Conservation (phyloP, 2,797 vertebrate species). For the Falco rusticolus region DNA sequence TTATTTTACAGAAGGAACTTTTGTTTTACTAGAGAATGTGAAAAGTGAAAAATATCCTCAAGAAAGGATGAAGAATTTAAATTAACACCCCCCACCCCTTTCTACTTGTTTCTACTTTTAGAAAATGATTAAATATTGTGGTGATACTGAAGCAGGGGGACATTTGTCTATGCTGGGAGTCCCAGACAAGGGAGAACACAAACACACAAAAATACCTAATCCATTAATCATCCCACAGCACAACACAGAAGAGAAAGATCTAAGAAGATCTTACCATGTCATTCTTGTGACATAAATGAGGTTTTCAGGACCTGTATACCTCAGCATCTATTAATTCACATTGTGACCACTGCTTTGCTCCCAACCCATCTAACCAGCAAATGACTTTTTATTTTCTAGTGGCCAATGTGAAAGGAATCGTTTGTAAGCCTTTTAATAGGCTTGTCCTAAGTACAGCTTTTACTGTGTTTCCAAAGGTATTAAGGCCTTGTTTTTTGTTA, state of each 20-base stretch:
- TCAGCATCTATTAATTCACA: not conserved
- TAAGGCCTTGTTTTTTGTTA: not conserved
- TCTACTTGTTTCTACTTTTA: not conserved
- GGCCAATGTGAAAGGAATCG: not conserved
- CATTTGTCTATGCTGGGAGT: not conserved
- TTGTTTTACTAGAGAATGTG: not conserved
- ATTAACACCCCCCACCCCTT: not conserved
- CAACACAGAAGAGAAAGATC: not conserved
- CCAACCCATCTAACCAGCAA: not conserved
- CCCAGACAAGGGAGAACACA: not conserved
- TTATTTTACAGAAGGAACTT: not conserved
- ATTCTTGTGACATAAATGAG: not conserved
- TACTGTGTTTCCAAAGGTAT: not conserved
- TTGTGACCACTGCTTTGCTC: not conserved
- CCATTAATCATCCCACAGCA: not conserved
- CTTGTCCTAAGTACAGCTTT: not conserved
- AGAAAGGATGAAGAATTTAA: not conserved
- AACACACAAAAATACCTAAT: not conserved
- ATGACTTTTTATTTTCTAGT: not conserved
- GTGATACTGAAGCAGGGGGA: not conserved
- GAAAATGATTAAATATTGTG: not conserved
- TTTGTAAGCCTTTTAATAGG: not conserved
- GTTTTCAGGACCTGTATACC: not conserved
- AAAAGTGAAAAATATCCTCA: not conserved
- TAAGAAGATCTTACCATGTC: not conserved